Evolutionary conservation across 2,888 invertebrate species (phyloP), one percentile per base, ranked within the genome.

Genomic region (Drosophila rellima): DNA sequence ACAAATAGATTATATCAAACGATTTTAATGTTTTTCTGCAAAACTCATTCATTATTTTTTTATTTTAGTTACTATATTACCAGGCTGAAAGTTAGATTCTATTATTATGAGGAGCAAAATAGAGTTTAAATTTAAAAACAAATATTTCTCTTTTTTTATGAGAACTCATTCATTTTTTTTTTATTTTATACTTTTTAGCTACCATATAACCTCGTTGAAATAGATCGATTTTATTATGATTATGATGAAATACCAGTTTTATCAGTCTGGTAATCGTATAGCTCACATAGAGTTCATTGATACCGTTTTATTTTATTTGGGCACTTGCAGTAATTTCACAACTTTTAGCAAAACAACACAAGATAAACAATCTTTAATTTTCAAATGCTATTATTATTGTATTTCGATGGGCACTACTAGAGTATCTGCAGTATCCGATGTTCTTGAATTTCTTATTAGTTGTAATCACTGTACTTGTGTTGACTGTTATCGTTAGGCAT

Each of bases 201-300:
- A 23, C 29, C 15, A 29, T 17, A 5, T 31, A 31, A 10, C 6
- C 45, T 26, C 0, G 3, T 26, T 26, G 1, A 29, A 33, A 42
- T 20, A 20, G 20, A 56, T 50, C 33, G 40, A 59, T 48, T 39
- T 20, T 20, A 44, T 13, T 26, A 6, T 13, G 11, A 23, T 23
- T 23, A 48, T 59, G 31, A 59, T 59, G 48, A 48, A 59, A 48
- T 48, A 48, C 39, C 20, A 1, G 5, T 13, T 26, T 50, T 48
- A 59, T 59, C 50, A 50, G 50, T 23, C 31, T 31, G 13, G 13
- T 11, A 15, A 55, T 17, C 56, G 15, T 48, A 13, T 40, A 60
- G 50, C 31, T 17, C 26, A 44, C 3, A 29, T 37, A 40, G 50
- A 60, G 59, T 60, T 57, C 47, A 47, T 57, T 57, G 57, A 57